These are phyloP conservation scores for Mermis nigrescens DNA, from an alignment of 2,888 invertebrate species.

Conservation along the genomic window DNA sequence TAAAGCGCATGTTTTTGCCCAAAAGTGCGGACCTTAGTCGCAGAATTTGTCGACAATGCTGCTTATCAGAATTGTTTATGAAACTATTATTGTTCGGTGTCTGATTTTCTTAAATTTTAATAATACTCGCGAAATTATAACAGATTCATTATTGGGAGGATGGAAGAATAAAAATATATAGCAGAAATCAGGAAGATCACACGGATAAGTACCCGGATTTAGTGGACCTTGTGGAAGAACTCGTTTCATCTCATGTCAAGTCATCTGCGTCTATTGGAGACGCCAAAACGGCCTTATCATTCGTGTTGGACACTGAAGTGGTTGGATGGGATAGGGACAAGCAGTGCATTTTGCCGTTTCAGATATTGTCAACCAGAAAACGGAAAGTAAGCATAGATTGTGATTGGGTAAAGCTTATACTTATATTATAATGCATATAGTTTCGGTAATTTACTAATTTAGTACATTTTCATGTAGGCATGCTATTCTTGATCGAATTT, in stretches of 20 bases:
- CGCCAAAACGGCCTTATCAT: slow-evolving; percentile 39
- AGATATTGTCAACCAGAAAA: slow-evolving; percentile 78
- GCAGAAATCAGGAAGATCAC: slow-evolving; percentile 84
- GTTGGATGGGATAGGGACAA: slow-evolving; percentile 81
- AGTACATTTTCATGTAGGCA: no score
- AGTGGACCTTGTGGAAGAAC: slow-evolving; percentile 39
- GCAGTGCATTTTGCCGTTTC: slow-evolving; percentile 81
- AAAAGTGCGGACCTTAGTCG: no score
- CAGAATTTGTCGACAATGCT: no score
- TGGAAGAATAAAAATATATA: slow-evolving; percentile 59
- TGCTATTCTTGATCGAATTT: no score
- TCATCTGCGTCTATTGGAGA: no score
- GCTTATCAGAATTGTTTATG: background rate
- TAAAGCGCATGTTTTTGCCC: no score
- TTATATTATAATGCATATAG: no score
- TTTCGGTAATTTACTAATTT: no score
- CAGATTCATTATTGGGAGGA: slow-evolving; percentile 54
- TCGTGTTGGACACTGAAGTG: slow-evolving; percentile 83
- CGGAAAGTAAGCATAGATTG: slow-evolving; percentile 49
- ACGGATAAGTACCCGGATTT: slow-evolving; percentile 89
- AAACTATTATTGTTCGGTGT: background rate
- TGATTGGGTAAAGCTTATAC: background rate
- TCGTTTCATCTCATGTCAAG: no score
- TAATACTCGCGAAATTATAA: no score
- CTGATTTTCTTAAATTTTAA: background rate